Evolutionary conservation across 2,797 vertebrate species (phyloP), one percentile per base, ranked within the genome.

Genomic region (Pyrocephalus nanus): DNA sequence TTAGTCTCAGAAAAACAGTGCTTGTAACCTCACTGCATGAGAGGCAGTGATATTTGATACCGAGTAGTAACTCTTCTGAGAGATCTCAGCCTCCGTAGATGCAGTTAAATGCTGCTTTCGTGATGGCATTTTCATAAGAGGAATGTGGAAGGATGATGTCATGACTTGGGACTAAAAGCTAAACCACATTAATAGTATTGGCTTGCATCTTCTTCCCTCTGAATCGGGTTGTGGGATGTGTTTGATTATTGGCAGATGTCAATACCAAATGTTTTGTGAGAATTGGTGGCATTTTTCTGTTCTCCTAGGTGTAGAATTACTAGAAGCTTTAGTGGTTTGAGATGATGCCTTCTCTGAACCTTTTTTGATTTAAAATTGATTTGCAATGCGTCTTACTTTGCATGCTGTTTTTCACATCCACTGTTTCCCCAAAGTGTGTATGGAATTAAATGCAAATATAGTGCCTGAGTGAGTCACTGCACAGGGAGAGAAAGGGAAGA

Each of bases 381-480:
- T 92, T 86, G 77, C 42, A 81, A 11, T 50, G 74, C 43, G 17
- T 48, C n/a, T 78, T 50, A 25, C 53, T 47, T 88, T 77, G 27
- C 62, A 11, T 58, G 45, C 65, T 85, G 89, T 32, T 75, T 94
- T 83, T 70, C 30, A 32, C 54, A 55, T 86, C 26, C 77, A 1
- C 66, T 30, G 27, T 48, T 85, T 94, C 54, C 47, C 40, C 54
- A 29, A 65, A 86, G 57, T 8, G 36, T 54, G 8, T 45, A 11
- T 86, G 62, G 64, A 90, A 95, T 94, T 78, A 84, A 76, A 90
- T 95, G 73, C 73, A 93, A 90, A 86, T 93, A 23, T 3, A 65
- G 61, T 48, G 51, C 70, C 48, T 66, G 77, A 48, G 51, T 81
- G 85, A 90, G 79, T 94, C 88, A 83, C 34, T 47, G 65, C 15